Conservation (phyloP, 2,797 vertebrate genomes). For the Oophaga sylvatica region DNA sequence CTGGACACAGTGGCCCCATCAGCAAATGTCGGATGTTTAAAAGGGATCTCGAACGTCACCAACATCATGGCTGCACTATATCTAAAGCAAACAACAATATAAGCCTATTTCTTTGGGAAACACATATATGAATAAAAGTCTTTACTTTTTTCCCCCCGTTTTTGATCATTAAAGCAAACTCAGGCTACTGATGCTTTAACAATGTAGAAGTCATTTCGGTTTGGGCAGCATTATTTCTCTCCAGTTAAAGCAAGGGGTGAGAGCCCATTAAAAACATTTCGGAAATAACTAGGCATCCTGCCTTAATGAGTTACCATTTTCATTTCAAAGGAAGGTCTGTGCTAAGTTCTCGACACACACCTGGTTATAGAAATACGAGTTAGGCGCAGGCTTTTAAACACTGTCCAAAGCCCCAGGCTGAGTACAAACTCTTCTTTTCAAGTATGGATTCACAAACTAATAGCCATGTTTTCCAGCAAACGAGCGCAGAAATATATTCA, state of each 20-base stretch:
- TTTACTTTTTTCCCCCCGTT: neutral
- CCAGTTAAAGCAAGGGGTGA: slow-evolving; percentile 68
- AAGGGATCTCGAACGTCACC: neutral
- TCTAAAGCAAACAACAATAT: no score
- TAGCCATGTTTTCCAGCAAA: slow-evolving; percentile 74
- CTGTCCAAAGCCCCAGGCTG: slow-evolving; percentile 73
- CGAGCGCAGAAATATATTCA: slow-evolving; percentile 67
- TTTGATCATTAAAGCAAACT: neutral
- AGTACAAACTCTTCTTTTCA: slow-evolving; percentile 67
- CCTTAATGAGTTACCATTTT: slow-evolving; percentile 68
- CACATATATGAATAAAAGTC: no score
- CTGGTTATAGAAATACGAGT: slow-evolving; percentile 72
- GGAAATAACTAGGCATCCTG: slow-evolving; percentile 72
- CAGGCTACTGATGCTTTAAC: neutral
- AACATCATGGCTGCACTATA: neutral
- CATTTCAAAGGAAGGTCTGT: slow-evolving; percentile 67
- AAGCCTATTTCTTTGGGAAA: neutral
- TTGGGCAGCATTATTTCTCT: slow-evolving; percentile 71
- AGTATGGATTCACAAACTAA: slow-evolving; percentile 58
- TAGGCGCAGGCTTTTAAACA: slow-evolving; percentile 75
- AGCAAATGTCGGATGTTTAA: no score
- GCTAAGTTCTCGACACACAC: slow-evolving; percentile 70
- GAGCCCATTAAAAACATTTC: slow-evolving; percentile 69
- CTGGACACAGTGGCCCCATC: no score
- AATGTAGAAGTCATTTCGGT: slow-evolving; percentile 77